Evolutionary conservation across 2,113 vertebrate species (phyloP).

Genomic region (Aleadryas rufinucha): DNA sequence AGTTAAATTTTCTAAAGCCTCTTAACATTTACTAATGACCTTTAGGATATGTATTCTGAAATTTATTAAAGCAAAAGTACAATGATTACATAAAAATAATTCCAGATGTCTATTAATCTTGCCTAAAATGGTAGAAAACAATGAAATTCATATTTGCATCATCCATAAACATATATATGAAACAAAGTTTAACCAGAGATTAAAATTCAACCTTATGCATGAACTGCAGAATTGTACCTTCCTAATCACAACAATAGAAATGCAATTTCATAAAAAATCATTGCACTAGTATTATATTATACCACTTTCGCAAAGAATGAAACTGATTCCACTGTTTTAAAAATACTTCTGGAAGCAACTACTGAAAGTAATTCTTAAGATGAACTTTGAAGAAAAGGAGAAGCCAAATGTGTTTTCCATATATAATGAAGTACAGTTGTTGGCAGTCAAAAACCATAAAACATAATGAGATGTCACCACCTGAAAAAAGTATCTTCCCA

Average conservation of each 20-base stretch:
- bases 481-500: not conserved
- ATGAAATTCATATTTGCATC: not conserved
- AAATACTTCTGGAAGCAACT: not conserved
- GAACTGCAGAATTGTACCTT: not conserved
- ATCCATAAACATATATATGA: not conserved
- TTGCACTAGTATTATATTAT: not conserved
- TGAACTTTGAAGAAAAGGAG: not conserved
- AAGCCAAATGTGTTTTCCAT: constrained; percentile 17
- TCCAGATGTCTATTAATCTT: not conserved
- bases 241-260: not conserved
- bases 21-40: not conserved
- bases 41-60: not conserved
- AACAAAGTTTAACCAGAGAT: not conserved
- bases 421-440: not conserved
- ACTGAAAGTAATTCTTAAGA: not conserved
- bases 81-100: not conserved
- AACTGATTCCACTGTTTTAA: not conserved
- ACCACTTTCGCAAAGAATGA: not conserved
- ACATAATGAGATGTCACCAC: not conserved
- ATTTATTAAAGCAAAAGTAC: not conserved
- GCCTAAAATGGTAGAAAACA: not conserved
- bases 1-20: not conserved
- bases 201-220: not conserved
- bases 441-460: not conserved
- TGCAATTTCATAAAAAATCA: not conserved